Percentiles rank a stretch among this genome's conserved stretches.
phyloP scores from a whole-genome alignment of 2,888 invertebrate species.

The Watsonalla cultraria region DNA sequence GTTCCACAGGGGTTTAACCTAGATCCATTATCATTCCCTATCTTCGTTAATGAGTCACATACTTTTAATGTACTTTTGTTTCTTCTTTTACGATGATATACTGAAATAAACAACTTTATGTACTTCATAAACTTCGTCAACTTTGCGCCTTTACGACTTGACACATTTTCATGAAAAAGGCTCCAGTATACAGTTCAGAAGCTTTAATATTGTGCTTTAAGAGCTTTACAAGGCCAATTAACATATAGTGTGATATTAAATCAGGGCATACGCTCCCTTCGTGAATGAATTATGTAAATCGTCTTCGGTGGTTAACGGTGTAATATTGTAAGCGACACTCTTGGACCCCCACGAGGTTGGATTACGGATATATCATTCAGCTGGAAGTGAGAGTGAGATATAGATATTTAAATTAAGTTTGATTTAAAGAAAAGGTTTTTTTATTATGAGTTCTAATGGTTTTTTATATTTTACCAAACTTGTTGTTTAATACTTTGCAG shows the following conservation, averaged over 20 bases:
- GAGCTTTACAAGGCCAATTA: slow-evolving; percentile 46
- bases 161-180: neutral
- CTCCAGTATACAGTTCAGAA: neutral
- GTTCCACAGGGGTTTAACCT: too few species aligned
- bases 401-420: slow-evolving; percentile 1
- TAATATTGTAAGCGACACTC: slow-evolving; percentile 76
- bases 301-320: slow-evolving; percentile 71
- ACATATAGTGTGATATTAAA: slow-evolving; percentile 44
- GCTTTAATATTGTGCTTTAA: slow-evolving; percentile 9
- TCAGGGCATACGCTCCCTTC: slow-evolving; percentile 47
- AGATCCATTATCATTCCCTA: too few species aligned
- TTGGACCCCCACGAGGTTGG: slow-evolving; percentile 35
- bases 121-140: neutral
- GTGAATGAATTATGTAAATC: slow-evolving; percentile 75
- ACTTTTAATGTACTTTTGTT: too few species aligned
- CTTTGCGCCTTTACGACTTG: neutral
- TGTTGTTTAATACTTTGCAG: too few species aligned
- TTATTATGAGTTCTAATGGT: too few species aligned
- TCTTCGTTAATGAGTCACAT: too few species aligned
- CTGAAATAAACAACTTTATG: neutral
- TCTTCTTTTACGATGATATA: neutral
- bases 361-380: neutral
- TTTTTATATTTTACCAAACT: too few species aligned
- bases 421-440: neutral
- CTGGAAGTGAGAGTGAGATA: slow-evolving; percentile 6